These are phyloP conservation scores for Clarias magur DNA, from an alignment of 2,113 vertebrate genomes.

Conservation along the genomic window DNA sequence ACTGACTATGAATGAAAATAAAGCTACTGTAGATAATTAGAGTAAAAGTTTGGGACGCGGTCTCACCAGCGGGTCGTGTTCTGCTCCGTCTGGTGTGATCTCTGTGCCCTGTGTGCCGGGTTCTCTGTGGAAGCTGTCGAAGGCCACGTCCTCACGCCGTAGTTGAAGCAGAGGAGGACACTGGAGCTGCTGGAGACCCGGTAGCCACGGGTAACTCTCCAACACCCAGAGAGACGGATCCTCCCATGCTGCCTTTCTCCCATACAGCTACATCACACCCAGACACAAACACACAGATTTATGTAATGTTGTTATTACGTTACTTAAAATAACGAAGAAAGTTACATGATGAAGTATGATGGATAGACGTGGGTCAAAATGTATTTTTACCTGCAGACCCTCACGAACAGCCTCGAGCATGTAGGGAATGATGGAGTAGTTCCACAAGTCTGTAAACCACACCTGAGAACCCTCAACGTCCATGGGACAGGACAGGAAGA, in stretches of 20 bases:
- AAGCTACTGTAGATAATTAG: background rate
- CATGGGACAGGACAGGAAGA: slow-evolving; percentile 87
- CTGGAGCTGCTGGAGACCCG: slow-evolving; percentile 78
- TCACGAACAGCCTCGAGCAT: slow-evolving; percentile 87
- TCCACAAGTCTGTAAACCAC: slow-evolving; percentile 92
- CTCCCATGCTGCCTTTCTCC: slow-evolving; percentile 82
- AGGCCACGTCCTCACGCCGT: slow-evolving; percentile 84
- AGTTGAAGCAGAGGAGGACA: slow-evolving; percentile 84
- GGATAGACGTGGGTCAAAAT: too few species aligned
- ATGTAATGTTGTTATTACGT: background rate
- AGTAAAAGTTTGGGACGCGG: background rate
- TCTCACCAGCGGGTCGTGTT: slow-evolving; percentile 84
- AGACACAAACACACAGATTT: slow-evolving; percentile 50
- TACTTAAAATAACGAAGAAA: background rate
- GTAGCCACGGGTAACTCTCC: slow-evolving; percentile 84
- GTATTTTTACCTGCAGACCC: slow-evolving; percentile 81
- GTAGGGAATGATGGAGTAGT: slow-evolving; percentile 86
- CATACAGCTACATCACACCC: slow-evolving; percentile 74
- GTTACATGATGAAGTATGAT: background rate
- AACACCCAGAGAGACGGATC: slow-evolving; percentile 88
- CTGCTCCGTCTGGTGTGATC: slow-evolving; percentile 71
- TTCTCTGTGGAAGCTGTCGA: slow-evolving; percentile 74
- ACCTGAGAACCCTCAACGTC: slow-evolving; percentile 83
- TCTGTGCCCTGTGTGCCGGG: slow-evolving; percentile 75
- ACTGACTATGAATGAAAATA: background rate